These are phyloP conservation scores for Julus scanicus DNA, from an alignment of 2,888 invertebrate species.

Conservation along the genomic window DNA sequence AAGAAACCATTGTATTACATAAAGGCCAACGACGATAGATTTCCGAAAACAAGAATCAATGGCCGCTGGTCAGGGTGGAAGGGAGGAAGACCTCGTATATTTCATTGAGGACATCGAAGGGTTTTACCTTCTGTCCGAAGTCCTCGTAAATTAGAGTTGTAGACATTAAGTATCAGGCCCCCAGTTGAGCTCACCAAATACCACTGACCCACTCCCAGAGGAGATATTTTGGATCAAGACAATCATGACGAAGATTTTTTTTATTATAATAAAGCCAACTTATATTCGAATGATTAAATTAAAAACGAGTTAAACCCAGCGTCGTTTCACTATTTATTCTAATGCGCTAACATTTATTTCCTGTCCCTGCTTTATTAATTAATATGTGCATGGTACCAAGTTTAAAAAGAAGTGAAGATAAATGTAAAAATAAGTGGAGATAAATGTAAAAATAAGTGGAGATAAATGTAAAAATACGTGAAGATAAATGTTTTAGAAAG, in stretches of 20 bases:
- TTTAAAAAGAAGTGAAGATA: too few relatives aligned
- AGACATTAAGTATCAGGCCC: not conserved
- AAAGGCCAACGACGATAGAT: not conserved
- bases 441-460: too few relatives aligned
- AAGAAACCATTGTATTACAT: not conserved
- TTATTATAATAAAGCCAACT: not conserved
- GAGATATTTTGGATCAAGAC: not conserved
- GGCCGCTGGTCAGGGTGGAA: not conserved
- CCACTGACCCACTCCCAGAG: constrained; percentile 13
- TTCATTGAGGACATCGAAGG: not conserved
- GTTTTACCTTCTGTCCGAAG: not conserved
- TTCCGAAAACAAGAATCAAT: not conserved
- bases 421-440: too few relatives aligned
- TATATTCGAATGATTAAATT: not conserved
- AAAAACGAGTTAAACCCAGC: not conserved
- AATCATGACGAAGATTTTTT: not conserved
- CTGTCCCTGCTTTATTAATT: too few relatives aligned
- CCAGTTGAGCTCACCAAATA: not conserved
- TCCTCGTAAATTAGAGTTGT: not conserved
- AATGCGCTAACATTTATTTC: too few relatives aligned
- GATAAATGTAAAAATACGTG: too few relatives aligned
- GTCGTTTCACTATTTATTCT: not conserved
- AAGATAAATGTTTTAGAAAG: too few relatives aligned
- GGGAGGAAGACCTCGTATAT: not conserved
- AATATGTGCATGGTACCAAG: too few relatives aligned